phyloP scores from a whole-genome alignment of 2,113 vertebrate genomes.

The Girardinichthys multiradiatus region DNA sequence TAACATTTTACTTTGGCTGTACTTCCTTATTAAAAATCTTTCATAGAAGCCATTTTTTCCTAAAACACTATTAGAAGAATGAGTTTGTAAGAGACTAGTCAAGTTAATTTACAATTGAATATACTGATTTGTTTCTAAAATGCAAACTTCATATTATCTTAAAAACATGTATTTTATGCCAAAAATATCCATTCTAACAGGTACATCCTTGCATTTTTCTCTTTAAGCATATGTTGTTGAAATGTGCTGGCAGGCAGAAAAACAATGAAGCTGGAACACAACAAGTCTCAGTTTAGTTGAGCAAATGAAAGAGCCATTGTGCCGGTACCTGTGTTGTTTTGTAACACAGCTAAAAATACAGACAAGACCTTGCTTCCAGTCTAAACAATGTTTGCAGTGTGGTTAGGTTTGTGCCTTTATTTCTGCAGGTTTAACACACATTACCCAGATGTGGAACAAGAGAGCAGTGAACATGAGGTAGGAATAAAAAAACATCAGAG shows the following conservation, averaged over 20 bases:
- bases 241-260: constrained; percentile 26
- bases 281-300: constrained; percentile 7
- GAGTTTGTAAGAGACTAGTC: too few species aligned
- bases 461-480: not conserved
- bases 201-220: not conserved
- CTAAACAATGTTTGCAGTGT: constrained; percentile 62
- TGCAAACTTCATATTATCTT: not conserved
- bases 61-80: too few species aligned
- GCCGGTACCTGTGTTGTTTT: constrained; percentile 26
- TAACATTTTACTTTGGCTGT: constrained; percentile 1
- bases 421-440: constrained; percentile 24
- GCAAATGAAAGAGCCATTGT: constrained; percentile 44
- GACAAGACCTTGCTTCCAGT: constrained; percentile 34
- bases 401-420: constrained; percentile 19
- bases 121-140: too few species aligned
- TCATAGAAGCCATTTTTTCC: not conserved
- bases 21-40: constrained; percentile 4
- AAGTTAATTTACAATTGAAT: too few species aligned
- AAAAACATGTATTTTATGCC: not conserved
- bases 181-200: not conserved
- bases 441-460: constrained; percentile 34
- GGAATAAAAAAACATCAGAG: constrained; percentile 10
- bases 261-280: constrained; percentile 16
- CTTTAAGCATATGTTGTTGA: constrained; percentile 21
- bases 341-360: constrained; percentile 26